Base-by-base conservation (phyloP, 2,797 vertebrate species). In the Heteromormyrus szaboi region DNA sequence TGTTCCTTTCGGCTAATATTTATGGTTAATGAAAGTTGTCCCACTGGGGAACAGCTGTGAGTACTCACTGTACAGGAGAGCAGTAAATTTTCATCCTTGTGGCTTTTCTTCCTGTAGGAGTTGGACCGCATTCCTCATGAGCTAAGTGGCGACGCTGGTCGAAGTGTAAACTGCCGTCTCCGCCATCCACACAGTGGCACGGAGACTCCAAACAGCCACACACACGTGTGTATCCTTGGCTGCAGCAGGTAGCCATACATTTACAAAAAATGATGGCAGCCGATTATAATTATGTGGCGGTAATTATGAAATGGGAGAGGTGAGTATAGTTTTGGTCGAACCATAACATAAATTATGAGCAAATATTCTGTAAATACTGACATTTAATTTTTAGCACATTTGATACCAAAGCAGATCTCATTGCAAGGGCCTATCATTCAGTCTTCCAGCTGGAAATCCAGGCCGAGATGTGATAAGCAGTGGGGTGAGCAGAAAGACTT, bases 51-150 rank as follows among this genome's bases (percentile, higher is more conserved):
- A 48, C 56, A 89, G 83, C 56, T 68, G 88, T 85, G 44, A 89
- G 50, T 81, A 53, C 88, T 68, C 81, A 53, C 44, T 50, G 17
- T 29, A 50, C n/a, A 85, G 46, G 25, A 85, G 88, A 68, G 81
- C 88, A 14, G 48, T 85, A 89, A 85, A 85, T 89, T 51, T 68
- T 89, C 37, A 51, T 56, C 81, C 22, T 53, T 59, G 62, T 68
- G 65, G 11, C 65, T 33, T 68, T 33, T 68, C 29, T 9, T 88
- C 50, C 17, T 22, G 12, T 46, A 25, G 81, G 44, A 84, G 46
- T 44, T 12, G 22, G 81, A 46, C 8, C 19, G 5, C n/a, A 50
- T 84, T 84, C 11, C 81, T 48, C 41, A 9, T 44, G 41, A 84
- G 46, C 44, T n/a, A 29, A 12, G 81, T 50, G 19, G 44, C 22